A percentile compares a stretch with the other conserved stretches of the same genome.
Conservation (phyloP, 2,797 vertebrate genomes). For the Echiichthys vipera region DNA sequence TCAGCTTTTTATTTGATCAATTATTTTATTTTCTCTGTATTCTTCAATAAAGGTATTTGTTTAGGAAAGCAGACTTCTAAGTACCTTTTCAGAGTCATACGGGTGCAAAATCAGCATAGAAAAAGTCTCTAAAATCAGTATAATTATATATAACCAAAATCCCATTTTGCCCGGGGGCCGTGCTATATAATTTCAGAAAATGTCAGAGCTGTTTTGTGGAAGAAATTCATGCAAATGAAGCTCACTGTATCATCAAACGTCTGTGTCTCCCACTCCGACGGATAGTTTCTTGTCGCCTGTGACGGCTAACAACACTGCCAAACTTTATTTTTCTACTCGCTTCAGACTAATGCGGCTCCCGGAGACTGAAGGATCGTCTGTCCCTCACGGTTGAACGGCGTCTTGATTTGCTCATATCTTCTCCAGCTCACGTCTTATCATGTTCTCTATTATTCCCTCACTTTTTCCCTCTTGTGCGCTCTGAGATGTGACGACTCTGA, state of each 20-base stretch:
- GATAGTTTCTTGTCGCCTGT: not conserved
- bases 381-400: constrained; percentile 16
- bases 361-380: constrained; percentile 24
- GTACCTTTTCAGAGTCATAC: too few species aligned
- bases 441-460: not conserved
- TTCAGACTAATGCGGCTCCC: constrained; percentile 15
- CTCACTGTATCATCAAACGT: not conserved
- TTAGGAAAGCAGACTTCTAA: too few species aligned
- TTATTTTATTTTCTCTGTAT: too few species aligned
- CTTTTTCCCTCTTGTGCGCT: not conserved
- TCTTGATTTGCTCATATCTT: constrained; percentile 26
- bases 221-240: not conserved
- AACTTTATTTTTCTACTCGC: not conserved
- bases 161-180: too few species aligned
- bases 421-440: constrained; percentile 3
- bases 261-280: not conserved
- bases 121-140: too few species aligned
- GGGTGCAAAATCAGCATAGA: too few species aligned
- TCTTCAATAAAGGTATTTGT: too few species aligned
- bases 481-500: constrained; percentile 8
- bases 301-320: not conserved
- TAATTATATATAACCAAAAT: too few species aligned
- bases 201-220: not conserved
- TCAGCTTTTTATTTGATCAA: too few species aligned
- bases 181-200: not conserved